phyloP scores from a whole-genome alignment of 2,888 invertebrate genomes.

The Melanostoma mellinum region DNA sequence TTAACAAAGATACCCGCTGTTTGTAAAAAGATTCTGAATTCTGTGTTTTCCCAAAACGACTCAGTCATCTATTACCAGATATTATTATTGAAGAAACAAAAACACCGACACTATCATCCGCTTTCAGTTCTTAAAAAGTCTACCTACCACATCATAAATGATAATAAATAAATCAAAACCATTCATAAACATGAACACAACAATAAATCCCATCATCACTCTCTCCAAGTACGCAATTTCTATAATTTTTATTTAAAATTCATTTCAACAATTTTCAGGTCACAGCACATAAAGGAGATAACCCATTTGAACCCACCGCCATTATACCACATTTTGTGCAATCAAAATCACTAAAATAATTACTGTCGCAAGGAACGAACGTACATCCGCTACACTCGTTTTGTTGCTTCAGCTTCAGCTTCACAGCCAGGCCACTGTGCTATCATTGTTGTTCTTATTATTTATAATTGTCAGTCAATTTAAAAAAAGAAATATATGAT shows the following conservation, averaged over 20 bases:
- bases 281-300: slow-evolving; percentile 55
- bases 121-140: no score
- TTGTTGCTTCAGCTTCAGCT: not conserved
- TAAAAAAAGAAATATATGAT: slow-evolving; percentile 21
- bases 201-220: no score
- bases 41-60: no score
- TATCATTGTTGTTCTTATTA: slow-evolving; percentile 61
- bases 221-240: slow-evolving; percentile 10
- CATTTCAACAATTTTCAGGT: slow-evolving; percentile 51
- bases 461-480: slow-evolving; percentile 60
- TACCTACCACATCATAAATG: no score
- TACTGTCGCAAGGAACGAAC: slow-evolving; percentile 44
- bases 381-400: slow-evolving; percentile 45
- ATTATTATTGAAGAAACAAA: no score
- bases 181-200: no score
- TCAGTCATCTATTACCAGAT: no score
- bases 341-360: slow-evolving; percentile 50
- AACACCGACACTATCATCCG: no score
- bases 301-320: slow-evolving; percentile 51
- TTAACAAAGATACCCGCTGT: no score
- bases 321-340: slow-evolving; percentile 29
- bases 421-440: not conserved
- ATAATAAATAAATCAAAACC: no score
- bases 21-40: no score
- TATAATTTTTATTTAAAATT: slow-evolving; percentile 22